Conservation (phyloP, 2,113 vertebrate species). For the Dipodomys spectabilis region DNA sequence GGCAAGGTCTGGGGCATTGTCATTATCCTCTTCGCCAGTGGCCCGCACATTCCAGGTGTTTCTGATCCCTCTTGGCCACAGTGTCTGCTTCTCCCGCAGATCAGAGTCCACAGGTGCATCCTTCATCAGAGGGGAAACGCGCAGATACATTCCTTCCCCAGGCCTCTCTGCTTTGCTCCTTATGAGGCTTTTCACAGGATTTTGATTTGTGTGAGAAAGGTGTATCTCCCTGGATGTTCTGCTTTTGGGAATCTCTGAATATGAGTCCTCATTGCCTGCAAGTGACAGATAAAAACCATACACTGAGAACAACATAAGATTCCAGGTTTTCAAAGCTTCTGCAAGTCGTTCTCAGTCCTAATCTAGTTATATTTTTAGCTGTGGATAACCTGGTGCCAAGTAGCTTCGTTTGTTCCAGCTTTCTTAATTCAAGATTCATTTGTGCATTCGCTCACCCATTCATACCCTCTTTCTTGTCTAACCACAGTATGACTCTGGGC, state of each 20-base stretch:
- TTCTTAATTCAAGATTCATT: not conserved
- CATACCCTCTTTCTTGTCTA: not conserved
- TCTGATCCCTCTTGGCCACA: slow-evolving; percentile 34
- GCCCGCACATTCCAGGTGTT: not conserved
- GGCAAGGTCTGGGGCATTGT: slow-evolving; percentile 76
- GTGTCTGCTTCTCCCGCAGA: slow-evolving; percentile 78
- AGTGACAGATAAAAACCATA: slow-evolving; percentile 50
- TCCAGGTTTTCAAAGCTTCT: not conserved
- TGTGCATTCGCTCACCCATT: not conserved
- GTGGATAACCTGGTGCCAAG: not conserved
- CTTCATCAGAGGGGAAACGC: slow-evolving; percentile 74
- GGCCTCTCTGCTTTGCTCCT: slow-evolving; percentile 75
- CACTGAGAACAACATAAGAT: not conserved
- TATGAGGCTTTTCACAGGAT: slow-evolving; percentile 76
- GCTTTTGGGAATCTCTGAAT: slow-evolving; percentile 87
- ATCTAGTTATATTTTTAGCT: not conserved
- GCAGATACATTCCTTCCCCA: slow-evolving; percentile 83
- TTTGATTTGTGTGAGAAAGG: slow-evolving; percentile 62
- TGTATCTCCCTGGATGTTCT: slow-evolving; percentile 67
- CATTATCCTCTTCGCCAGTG: not conserved
- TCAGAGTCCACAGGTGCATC: slow-evolving; percentile 78
- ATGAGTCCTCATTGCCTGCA: slow-evolving; percentile 78
- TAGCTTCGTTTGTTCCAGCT: not conserved
- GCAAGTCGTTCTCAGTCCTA: not conserved
- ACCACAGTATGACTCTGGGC: not conserved